Evolutionary conservation across 2,888 invertebrate species (phyloP), one percentile per base, ranked within the genome.

Genomic region (Taphrorychus bicolor): DNA sequence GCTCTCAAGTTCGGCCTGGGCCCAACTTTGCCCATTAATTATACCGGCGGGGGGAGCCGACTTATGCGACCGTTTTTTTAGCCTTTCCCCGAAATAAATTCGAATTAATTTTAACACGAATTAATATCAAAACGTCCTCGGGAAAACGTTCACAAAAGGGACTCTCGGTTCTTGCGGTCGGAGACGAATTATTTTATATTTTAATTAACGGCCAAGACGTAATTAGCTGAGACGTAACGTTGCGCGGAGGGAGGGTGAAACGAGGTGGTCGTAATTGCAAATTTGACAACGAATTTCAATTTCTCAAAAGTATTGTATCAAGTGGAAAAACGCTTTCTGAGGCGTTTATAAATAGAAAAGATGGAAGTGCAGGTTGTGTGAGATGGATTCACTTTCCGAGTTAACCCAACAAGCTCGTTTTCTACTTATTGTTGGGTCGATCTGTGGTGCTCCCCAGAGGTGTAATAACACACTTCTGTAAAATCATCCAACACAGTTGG

Each of bases 21-120:
- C 16, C 78, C 77, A 79, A 79, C 79, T 79, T 79, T 77, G 73
- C 72, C 77, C 79, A 80, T 80, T 80, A 80, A 80, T 80, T 80
- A 80, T 77, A 73, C 73, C 14, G 75, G 73, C 7, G 52, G 54
- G 32, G 24, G 45, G 16, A 45, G 45, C 45, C 75, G 77, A 77
- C 78, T 77, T 77, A 74, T 73, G 76, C 66, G 67, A 41, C 57
- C 52, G 52, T 58, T 41, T 49, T 64, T 57, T 69, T 54, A 52
- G 16, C 57, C 19, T 57, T 16, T 57, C 57, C 40, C 48, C 59
- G 16, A 69, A 69, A 69, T 69, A 69, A 69, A 70, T 70, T 70
- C 59, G 57, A 70, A 70, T 70, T 70, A 70, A 70, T 70, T 70
- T 70, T 66, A 70, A 66, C 62, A 62, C 69, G 69, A 70, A 69